A percentile compares a stretch with the other conserved stretches of the same genome.
These are phyloP conservation scores for Agrochola litura DNA, from an alignment of 2,888 invertebrate genomes.

Conservation along the genomic window DNA sequence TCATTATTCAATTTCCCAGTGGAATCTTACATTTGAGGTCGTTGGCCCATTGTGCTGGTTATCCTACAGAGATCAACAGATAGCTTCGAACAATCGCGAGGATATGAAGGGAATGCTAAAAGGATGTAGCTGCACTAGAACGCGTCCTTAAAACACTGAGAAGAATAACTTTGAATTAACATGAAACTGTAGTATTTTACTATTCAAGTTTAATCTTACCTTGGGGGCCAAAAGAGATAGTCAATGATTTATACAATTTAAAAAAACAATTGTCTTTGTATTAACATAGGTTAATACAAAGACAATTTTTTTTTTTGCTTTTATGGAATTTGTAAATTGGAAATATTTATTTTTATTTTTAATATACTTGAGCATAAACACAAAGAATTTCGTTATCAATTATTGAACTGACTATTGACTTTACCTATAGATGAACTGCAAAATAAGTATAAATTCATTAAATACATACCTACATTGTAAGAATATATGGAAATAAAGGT, in stretches of 20 bases:
- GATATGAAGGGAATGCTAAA: constrained; percentile 52
- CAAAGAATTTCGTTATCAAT: not conserved
- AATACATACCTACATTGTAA: not conserved
- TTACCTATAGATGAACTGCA: not conserved
- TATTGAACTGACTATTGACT: not conserved
- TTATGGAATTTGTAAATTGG: too few relatives aligned
- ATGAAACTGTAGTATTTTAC: not conserved
- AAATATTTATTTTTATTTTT: too few relatives aligned
- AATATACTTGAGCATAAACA: not conserved
- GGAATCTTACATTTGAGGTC: constrained; percentile 45
- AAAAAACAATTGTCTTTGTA: too few relatives aligned
- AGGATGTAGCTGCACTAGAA: constrained; percentile 47
- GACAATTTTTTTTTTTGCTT: too few relatives aligned
- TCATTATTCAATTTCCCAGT: constrained; percentile 51
- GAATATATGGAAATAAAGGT: not conserved
- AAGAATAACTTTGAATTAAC: not conserved
- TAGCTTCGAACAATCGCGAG: constrained; percentile 46
- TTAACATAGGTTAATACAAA: too few relatives aligned
- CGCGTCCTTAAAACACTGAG: constrained; percentile 14
- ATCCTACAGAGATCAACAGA: constrained; percentile 49
- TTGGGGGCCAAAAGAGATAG: too few relatives aligned
- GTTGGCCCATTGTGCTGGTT: constrained; percentile 49
- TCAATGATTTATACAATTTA: too few relatives aligned
- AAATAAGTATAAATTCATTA: not conserved
- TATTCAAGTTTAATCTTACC: too few relatives aligned